These are phyloP conservation scores for Stegana nigrithorax DNA, from an alignment of 2,888 invertebrate species.

Conservation along the genomic window DNA sequence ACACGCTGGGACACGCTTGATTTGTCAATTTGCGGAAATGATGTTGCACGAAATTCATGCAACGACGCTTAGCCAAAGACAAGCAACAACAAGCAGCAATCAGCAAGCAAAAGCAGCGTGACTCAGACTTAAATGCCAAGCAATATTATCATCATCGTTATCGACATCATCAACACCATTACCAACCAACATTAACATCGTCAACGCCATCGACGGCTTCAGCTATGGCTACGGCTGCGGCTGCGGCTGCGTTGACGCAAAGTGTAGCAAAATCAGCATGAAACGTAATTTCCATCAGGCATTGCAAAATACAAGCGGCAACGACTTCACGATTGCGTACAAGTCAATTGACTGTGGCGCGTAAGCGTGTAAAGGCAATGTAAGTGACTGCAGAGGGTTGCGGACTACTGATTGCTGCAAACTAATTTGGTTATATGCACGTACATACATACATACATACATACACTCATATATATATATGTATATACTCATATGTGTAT, in stretches of 20 bases:
- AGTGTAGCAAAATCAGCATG: too few relatives aligned
- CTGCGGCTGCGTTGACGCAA: too few relatives aligned
- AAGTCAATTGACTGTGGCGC: neutral
- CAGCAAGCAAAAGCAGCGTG: neutral
- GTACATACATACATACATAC: too few relatives aligned
- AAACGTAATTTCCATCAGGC: too few relatives aligned
- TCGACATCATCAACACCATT: neutral
- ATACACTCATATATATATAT: too few relatives aligned
- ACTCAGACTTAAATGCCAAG: neutral
- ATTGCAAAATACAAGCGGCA: too few relatives aligned
- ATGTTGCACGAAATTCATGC: neutral
- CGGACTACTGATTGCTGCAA: too few relatives aligned
- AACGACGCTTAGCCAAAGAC: neutral
- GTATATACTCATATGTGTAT: too few relatives aligned
- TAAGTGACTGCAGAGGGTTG: too few relatives aligned
- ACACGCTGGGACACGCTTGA: slow-evolving; percentile 3
- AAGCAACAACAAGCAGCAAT: neutral
- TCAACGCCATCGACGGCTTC: too few relatives aligned
- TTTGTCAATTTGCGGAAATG: slow-evolving; percentile 10
- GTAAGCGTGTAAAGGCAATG: neutral
- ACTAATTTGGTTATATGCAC: too few relatives aligned
- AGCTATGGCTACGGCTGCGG: too few relatives aligned
- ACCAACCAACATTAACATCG: neutral
- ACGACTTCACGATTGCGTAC: neutral
- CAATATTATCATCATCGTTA: neutral